Base-by-base conservation (phyloP, 2,113 vertebrate genomes). In the Ia io region DNA sequence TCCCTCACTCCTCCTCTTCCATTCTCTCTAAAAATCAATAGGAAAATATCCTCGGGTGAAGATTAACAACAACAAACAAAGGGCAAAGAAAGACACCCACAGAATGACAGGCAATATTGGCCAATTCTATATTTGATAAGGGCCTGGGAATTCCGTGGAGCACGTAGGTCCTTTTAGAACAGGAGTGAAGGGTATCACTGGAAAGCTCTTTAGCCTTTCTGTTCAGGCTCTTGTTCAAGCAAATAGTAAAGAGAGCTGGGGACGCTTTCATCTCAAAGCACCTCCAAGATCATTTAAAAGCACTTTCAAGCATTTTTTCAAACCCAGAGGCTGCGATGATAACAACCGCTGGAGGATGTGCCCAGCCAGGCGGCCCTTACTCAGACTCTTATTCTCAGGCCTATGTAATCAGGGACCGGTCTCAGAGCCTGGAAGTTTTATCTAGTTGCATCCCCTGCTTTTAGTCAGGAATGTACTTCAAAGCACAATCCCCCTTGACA, bases 401-500 rank as follows among this genome's bases (percentile, higher is more conserved):
- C 80, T 40, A 65, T 78, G 87, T 97, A 89, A 95, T 95, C 92
- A 70, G 47, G 25, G 40, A 63, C 71, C 73, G 84, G 89, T 70
- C 84, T 84, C 20, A 65, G 59, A 59, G 42, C 13, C 40, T 77
- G 44, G 77, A 53, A 59, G 42, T 71, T 90, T 73, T 71, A 95
- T 90, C 76, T 91, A 32, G 65, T 84, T 93, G 59, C 79, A 93
- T 77, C 20, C 65, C 59, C 53, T 69, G 35, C 59, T 70, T 86
- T 87, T 93, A 82, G 84, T 44, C 56, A 84, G 90, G 71, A 95
- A 92, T 78, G 80, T 61, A 92, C 76, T 90, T 96, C 92, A 95
- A 94, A 96, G 76, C 80, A 49, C 28, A 11, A 53, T 87, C 44
- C 76, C 84, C 35, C 76, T 70, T 74, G 61, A 96, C 84, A 91